phyloP scores from a whole-genome alignment of 2,113 vertebrate genomes.

The Pedionomus torquatus region DNA sequence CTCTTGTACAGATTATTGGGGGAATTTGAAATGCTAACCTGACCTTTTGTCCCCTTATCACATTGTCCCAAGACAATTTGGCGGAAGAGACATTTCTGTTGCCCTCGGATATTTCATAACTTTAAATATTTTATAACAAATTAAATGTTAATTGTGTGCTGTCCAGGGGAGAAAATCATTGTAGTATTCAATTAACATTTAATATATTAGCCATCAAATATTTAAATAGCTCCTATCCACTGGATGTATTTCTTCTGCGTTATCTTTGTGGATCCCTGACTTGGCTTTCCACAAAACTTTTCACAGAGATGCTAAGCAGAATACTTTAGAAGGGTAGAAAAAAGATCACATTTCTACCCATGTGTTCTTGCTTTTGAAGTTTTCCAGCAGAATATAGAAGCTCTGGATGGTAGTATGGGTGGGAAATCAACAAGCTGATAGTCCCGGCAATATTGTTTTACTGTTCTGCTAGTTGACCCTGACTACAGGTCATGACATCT shows the following conservation, averaged over 20 bases:
- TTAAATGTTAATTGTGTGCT: constrained; percentile 85
- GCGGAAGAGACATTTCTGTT: constrained; percentile 71
- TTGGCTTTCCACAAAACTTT: constrained; percentile 2
- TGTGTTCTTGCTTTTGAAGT: not conserved
- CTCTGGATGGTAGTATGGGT: not conserved
- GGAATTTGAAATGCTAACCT: constrained; percentile 57
- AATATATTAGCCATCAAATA: constrained; percentile 85
- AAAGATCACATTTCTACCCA: not conserved
- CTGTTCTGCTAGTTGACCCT: not conserved
- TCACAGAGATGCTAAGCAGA: not conserved
- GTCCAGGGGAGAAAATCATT: constrained; percentile 76
- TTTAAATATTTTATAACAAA: constrained; percentile 84
- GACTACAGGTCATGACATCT: not conserved
- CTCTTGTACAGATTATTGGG: constrained; percentile 3
- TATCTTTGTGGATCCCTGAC: not conserved
- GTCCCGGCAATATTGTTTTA: not conserved
- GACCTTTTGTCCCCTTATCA: constrained; percentile 69
- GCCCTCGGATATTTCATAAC: constrained; percentile 79
- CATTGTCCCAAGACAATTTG: constrained; percentile 66
- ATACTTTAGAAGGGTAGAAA: not conserved
- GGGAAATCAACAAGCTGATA: not conserved
- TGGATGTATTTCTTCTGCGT: constrained; percentile 56
- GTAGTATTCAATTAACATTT: constrained; percentile 82
- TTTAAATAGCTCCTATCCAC: constrained; percentile 75
- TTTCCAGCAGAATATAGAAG: not conserved